phyloP scores from a whole-genome alignment of 1,140 invertebrate genomes.

The Tyrophagus putrescentiae region DNA sequence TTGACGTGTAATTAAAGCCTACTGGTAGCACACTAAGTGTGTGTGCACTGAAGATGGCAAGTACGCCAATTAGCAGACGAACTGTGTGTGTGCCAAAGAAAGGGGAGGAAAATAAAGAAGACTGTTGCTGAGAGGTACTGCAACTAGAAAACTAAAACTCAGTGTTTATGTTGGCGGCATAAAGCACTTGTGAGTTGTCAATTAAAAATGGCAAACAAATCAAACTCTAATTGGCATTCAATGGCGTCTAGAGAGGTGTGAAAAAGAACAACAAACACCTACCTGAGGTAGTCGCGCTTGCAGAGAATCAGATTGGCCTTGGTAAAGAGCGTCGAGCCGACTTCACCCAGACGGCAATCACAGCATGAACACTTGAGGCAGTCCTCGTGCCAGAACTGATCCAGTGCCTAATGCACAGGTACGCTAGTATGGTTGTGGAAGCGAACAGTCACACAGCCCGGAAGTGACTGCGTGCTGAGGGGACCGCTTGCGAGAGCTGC shows the following conservation, averaged over 20 bases:
- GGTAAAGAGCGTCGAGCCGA: conserved; percentile 75
- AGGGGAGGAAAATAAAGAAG: too few species aligned
- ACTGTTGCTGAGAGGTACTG: too few species aligned
- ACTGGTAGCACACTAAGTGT: background rate
- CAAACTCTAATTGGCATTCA: too few species aligned
- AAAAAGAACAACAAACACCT: conserved; percentile 37
- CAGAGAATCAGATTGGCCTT: conserved; percentile 86
- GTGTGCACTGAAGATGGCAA: background rate
- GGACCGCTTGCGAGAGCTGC: too few species aligned
- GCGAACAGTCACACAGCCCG: too few species aligned
- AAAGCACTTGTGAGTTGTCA: too few species aligned
- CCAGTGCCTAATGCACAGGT: conserved; percentile 47
- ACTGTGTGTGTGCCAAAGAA: too few species aligned
- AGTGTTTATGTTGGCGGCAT: too few species aligned
- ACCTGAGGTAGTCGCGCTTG: conserved; percentile 63
- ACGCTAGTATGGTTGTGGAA: too few species aligned
- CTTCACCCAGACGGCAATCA: conserved; percentile 74
- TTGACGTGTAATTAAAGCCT: background rate
- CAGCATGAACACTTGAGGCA: conserved; percentile 85
- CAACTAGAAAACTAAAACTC: too few species aligned
- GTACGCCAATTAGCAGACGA: background rate
- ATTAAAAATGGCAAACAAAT: too few species aligned
- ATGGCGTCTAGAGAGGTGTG: background rate
- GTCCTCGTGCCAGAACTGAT: conserved; percentile 85
- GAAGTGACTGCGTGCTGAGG: too few species aligned